Percentiles rank a stretch among this genome's conserved stretches.
Conservation (phyloP, 2,113 vertebrate genomes). For the Rhombomys opimus region DNA sequence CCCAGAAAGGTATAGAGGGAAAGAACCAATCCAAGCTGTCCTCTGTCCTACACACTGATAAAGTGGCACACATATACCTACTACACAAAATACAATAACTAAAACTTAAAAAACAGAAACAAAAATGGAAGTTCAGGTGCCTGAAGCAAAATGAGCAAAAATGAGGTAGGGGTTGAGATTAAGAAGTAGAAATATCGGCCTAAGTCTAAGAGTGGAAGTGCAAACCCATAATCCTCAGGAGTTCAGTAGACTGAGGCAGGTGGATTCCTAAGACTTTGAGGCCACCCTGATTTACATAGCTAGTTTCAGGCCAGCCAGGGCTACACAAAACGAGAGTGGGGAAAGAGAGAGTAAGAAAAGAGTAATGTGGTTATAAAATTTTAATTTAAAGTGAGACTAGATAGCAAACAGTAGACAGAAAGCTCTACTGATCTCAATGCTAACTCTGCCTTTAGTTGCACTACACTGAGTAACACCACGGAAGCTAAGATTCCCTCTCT, state of each 20-base stretch:
- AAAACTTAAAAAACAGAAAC: background rate
- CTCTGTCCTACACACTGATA: background rate
- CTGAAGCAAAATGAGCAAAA: background rate
- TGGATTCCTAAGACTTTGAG: background rate
- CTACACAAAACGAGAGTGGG: background rate
- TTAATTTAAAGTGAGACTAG: slow-evolving; percentile 29
- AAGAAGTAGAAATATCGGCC: slow-evolving; percentile 17
- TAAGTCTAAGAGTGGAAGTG: background rate
- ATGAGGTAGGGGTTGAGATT: background rate
- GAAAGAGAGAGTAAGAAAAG: background rate
- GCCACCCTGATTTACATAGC: background rate
- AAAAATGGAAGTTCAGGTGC: background rate
- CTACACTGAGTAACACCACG: background rate
- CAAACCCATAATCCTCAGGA: background rate
- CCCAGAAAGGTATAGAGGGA: background rate
- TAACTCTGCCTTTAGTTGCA: slow-evolving; percentile 36
- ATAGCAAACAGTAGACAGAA: slow-evolving; percentile 9
- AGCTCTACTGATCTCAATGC: background rate
- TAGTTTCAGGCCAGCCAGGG: background rate
- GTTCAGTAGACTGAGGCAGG: background rate
- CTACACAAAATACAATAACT: background rate
- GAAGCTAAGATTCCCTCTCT: slow-evolving; percentile 47
- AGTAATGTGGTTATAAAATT: background rate
- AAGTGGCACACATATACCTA: background rate
- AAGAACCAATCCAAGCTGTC: background rate